These are phyloP conservation scores for Myrmophylax atrothorax DNA, from an alignment of 2,113 vertebrate genomes.

Conservation along the genomic window DNA sequence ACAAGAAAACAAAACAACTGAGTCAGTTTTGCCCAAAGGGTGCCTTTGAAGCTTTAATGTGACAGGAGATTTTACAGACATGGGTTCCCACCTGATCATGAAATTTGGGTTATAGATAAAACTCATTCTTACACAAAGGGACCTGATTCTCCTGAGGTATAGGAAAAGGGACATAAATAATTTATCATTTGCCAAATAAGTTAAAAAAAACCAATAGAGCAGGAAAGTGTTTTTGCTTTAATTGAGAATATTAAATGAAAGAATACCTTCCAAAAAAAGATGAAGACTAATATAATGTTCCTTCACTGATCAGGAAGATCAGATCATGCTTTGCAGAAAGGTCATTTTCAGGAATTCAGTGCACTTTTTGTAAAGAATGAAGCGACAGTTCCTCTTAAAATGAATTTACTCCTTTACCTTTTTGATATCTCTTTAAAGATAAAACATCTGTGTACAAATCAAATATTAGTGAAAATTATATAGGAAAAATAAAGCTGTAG, in stretches of 20 bases:
- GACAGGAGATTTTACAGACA: not conserved
- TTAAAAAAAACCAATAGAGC: not conserved
- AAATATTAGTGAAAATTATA: not conserved
- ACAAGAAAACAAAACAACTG: not conserved
- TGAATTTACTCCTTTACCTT: not conserved
- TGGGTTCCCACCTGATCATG: not conserved
- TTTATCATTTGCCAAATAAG: not conserved
- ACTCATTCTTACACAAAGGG: not conserved
- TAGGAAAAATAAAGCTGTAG: not conserved
- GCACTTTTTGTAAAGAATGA: not conserved
- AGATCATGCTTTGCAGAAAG: not conserved
- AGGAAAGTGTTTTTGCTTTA: not conserved
- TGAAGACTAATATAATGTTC: not conserved
- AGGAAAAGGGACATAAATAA: not conserved
- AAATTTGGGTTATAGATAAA: not conserved
- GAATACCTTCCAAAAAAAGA: not conserved
- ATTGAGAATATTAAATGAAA: not conserved
- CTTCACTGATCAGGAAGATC: not conserved
- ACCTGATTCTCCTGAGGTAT: not conserved
- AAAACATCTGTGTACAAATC: not conserved
- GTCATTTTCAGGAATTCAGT: not conserved
- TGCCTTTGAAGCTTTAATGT: not conserved
- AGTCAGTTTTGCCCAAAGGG: not conserved
- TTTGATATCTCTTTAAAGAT: not conserved
- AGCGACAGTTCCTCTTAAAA: not conserved